Evolutionary conservation across 2,797 vertebrate genomes (phyloP), one percentile per base, ranked within the genome.

Genomic region (Micrastur ruficollis): DNA sequence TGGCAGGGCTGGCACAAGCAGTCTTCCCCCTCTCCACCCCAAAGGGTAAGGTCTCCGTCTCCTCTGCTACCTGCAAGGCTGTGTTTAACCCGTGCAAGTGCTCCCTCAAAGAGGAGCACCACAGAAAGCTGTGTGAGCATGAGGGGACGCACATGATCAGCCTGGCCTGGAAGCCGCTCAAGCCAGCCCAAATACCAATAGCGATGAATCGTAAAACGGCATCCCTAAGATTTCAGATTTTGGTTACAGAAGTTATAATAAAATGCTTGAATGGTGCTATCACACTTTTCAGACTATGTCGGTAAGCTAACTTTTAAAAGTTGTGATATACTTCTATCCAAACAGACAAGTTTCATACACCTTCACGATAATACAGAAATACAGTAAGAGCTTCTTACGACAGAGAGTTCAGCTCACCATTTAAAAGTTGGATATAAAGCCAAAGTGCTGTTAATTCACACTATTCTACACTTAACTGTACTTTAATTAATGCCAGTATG

Each of bases 91-190:
- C 11, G 34, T 1, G 10, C 32, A 29, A n/a, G 59, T 0, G 26
- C 34, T 49, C 36, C 40, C 40, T 46, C 2, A 2, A 55, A 46
- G 47, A 58, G 49, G 26, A 68, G 81, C 21, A 7, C 36, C 55
- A 10, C 40, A 14, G 31, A 42, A 72, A 72, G 8, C 58, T 20
- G 6, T 6, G 49, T 4, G 23, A 76, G 63, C 44, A 18, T 0
- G 0, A 20, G 26, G 18, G 44, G 65, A 61, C 1, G 4, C 1
- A 3, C 14, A 36, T 2, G 27, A 70, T 67, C 13, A 5, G 40
- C 40, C n/a, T 3, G 4, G 62, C 9, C 63, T 25, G 27, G 63
- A 26, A 75, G 26, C 13, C 21, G 49, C 56, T 22, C 4, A 5
- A n/a, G 40, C 11, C 70, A 90, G 46, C 44, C 49, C 58, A 31